phyloP scores from a whole-genome alignment of 2,113 vertebrate species.

The Gorsachius goisagi region DNA sequence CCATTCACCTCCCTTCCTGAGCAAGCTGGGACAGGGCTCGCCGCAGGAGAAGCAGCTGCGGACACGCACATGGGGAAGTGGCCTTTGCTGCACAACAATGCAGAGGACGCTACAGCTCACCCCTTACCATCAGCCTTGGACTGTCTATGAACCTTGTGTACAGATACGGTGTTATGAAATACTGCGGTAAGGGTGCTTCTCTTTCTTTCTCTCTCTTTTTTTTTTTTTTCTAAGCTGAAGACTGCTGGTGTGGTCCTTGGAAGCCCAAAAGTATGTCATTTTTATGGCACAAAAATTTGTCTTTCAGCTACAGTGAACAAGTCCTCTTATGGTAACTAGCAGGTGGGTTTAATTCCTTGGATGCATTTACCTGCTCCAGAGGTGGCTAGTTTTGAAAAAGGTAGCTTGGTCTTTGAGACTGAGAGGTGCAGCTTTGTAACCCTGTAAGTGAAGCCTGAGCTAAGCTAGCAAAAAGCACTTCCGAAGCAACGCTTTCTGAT shows the following conservation, averaged over 20 bases:
- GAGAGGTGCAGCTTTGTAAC: neutral
- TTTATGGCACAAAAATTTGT: neutral
- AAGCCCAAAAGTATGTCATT: neutral
- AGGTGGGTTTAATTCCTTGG: neutral
- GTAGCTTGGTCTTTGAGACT: neutral
- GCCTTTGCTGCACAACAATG: neutral
- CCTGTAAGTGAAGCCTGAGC: neutral
- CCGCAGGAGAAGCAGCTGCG: neutral
- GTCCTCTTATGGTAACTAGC: neutral
- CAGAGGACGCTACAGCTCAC: neutral
- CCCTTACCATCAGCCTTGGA: neutral
- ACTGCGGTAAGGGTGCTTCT: neutral
- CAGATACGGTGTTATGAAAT: neutral
- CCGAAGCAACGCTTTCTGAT: neutral
- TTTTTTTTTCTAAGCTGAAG: neutral
- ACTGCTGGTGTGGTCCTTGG: neutral
- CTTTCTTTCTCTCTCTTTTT: neutral
- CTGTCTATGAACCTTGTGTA: neutral
- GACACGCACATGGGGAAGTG: rapidly evolving
- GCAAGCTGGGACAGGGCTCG: neutral
- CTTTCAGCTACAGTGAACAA: neutral
- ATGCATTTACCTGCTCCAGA: neutral
- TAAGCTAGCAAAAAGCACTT: neutral
- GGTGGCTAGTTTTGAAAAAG: neutral
- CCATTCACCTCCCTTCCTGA: neutral